These are phyloP conservation scores for Lynx canadensis DNA, from an alignment of 2,113 vertebrate species.

Conservation along the genomic window DNA sequence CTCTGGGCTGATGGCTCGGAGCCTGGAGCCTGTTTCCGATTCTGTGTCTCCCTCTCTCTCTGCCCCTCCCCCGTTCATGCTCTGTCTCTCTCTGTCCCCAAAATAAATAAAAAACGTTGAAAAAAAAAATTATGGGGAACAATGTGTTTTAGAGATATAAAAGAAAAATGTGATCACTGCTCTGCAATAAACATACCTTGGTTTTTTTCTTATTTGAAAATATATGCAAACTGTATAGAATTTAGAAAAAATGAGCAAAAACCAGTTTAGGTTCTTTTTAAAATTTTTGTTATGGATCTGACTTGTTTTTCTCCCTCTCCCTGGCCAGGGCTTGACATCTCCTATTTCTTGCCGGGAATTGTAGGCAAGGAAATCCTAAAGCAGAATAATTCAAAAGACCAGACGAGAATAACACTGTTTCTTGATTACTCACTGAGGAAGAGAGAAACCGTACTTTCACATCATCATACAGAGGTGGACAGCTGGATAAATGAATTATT, in stretches of 20 bases:
- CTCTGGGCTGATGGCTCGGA: too few relatives aligned
- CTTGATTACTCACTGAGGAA: conserved; percentile 88
- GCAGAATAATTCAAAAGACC: not conserved
- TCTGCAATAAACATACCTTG: not conserved
- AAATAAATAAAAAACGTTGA: too few relatives aligned
- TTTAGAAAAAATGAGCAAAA: conserved; percentile 13
- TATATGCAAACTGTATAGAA: not conserved
- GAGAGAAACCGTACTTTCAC: conserved; percentile 96
- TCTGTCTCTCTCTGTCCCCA: too few relatives aligned
- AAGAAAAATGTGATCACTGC: not conserved
- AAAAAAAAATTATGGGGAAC: not conserved
- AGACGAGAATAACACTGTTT: not conserved
- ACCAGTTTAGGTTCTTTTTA: not conserved
- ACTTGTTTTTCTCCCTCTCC: not conserved
- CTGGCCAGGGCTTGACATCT: not conserved
- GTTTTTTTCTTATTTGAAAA: conserved; percentile 10
- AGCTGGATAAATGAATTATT: conserved; percentile 89
- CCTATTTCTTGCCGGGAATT: not conserved
- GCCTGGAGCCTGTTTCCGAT: too few relatives aligned
- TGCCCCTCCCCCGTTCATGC: too few relatives aligned
- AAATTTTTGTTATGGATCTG: not conserved
- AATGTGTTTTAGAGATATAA: conserved; percentile 5
- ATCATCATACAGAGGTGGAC: conserved; percentile 91
- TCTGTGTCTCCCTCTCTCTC: too few relatives aligned
- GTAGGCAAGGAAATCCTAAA: not conserved